phyloP scores from a whole-genome alignment of 1,140 invertebrate species.

The Ectropis grisescens region DNA sequence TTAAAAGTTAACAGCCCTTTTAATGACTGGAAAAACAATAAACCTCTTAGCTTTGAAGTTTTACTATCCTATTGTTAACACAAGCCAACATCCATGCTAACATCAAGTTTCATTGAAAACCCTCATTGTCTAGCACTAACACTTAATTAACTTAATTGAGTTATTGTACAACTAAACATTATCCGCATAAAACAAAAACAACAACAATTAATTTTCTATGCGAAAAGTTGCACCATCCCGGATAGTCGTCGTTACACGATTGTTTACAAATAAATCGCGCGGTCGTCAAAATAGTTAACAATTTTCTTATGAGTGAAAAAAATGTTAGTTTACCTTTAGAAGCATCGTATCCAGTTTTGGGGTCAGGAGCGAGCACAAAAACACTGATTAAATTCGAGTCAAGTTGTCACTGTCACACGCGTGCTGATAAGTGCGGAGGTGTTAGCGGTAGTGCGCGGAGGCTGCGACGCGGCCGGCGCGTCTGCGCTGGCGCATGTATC shows the following conservation, averaged over 20 bases:
- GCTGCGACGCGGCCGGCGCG: conserved; percentile 43
- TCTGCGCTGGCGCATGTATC: conserved; percentile 49
- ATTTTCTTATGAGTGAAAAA: no score
- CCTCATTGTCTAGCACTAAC: no score
- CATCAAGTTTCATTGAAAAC: no score
- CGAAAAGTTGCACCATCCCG: conserved; percentile 13
- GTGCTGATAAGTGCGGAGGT: conserved; percentile 20
- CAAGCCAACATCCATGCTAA: no score
- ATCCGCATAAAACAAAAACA: no score
- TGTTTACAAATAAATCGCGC: conserved; percentile 17
- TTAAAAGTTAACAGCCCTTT: no score
- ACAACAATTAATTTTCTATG: conserved; percentile 5
- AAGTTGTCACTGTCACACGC: conserved; percentile 47
- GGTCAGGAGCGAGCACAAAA: conserved; percentile 8
- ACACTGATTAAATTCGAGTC: neutral
- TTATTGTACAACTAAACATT: no score
- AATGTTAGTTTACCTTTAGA: conserved; percentile 28
- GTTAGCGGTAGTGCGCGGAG: conserved; percentile 40
- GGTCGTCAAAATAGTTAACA: no score
- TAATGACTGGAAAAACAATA: no score
- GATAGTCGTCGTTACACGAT: conserved; percentile 12
- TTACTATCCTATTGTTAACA: no score
- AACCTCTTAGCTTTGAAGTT: no score
- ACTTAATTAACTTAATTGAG: no score
- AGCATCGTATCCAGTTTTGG: conserved; percentile 16